phyloP scores from a whole-genome alignment of 2,113 vertebrate species.

The Dromiciops gliroides region DNA sequence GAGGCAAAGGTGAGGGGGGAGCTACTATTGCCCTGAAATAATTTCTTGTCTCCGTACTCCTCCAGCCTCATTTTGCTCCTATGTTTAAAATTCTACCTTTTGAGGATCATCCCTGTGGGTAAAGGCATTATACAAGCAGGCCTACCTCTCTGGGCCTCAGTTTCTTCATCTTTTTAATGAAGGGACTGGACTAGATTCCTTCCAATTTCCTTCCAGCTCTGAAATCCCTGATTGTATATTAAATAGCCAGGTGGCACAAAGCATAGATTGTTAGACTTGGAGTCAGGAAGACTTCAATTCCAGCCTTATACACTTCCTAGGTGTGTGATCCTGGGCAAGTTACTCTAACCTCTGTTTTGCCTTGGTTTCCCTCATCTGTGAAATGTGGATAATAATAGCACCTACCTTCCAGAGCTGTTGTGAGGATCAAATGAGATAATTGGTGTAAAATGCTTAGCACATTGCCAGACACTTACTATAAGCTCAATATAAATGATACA shows the following conservation, averaged over 20 bases:
- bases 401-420: not conserved
- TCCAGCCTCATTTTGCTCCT: not conserved
- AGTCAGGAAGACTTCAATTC: not conserved
- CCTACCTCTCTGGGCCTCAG: not conserved
- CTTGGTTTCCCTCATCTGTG: not conserved
- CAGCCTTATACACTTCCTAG: not conserved
- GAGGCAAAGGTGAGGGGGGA: not conserved
- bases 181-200: not conserved
- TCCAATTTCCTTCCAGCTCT: not conserved
- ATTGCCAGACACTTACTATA: not conserved
- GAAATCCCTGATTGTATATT: not conserved
- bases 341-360: not conserved
- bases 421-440: not conserved
- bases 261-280: not conserved
- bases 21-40: not conserved
- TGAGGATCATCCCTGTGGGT: not conserved
- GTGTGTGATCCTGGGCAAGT: not conserved
- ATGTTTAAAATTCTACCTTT: not conserved
- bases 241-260: not conserved
- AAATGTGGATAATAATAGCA: not conserved
- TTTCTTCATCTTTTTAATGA: not conserved
- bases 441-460: not conserved
- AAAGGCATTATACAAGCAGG: not conserved
- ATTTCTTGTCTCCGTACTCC: not conserved
- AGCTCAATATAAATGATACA: not conserved